phyloP scores from a whole-genome alignment of 2,797 vertebrate species.

The Synaphobranchus kaupii region DNA sequence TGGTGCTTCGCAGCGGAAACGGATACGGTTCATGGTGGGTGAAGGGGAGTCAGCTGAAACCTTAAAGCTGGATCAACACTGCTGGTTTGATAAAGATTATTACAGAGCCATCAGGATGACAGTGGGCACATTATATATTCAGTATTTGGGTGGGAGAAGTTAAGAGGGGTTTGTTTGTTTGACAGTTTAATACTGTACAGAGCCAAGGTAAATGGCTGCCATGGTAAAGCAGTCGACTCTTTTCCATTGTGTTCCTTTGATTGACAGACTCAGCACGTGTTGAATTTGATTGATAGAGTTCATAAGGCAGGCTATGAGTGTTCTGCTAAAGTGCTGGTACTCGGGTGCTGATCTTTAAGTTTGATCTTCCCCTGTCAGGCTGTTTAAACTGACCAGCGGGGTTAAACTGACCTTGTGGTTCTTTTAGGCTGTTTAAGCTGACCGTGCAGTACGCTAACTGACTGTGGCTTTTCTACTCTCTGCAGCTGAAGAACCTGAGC shows the following conservation, averaged over 20 bases:
- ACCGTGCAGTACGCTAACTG: not conserved
- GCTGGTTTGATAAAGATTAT: constrained; percentile 21
- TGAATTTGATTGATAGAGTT: too few species aligned
- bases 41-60: constrained; percentile 31
- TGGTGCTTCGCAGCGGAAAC: constrained; percentile 25
- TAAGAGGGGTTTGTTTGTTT: too few species aligned
- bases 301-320: too few species aligned
- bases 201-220: too few species aligned
- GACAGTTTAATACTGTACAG: too few species aligned
- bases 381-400: not conserved
- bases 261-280: too few species aligned
- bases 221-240: too few species aligned
- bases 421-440: not conserved
- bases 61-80: not conserved
- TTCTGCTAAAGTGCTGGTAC: too few species aligned
- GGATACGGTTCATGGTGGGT: constrained; percentile 35
- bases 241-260: too few species aligned
- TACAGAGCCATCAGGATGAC: constrained; percentile 24
- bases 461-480: not conserved
- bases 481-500: constrained; percentile 86
- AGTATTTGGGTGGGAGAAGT: not conserved
- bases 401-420: not conserved
- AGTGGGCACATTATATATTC: not conserved
- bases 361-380: not conserved
- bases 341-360: too few species aligned